phyloP scores from a whole-genome alignment of 1,140 invertebrate genomes.

The Drosophila ohnishii region DNA sequence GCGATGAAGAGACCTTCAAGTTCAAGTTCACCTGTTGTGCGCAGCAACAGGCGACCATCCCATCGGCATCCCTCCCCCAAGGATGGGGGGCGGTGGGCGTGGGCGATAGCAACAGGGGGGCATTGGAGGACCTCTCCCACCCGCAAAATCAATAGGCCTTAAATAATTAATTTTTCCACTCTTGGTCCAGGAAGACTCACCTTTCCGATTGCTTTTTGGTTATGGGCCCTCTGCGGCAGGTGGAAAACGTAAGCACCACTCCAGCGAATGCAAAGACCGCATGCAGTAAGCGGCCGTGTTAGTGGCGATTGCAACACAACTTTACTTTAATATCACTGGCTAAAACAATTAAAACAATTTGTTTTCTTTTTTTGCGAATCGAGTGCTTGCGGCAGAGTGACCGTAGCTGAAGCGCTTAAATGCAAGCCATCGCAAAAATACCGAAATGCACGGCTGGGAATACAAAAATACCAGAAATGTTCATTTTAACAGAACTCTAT shows the following conservation, averaged over 20 bases:
- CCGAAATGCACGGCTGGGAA: background rate
- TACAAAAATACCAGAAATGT: too few species aligned
- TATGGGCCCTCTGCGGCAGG: conserved; percentile 7
- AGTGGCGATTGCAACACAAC: background rate
- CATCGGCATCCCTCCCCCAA: background rate
- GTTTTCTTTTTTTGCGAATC: conserved; percentile 18
- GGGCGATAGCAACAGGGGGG: conserved; percentile 17
- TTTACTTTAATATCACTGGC: conserved; percentile 1
- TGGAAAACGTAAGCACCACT: background rate
- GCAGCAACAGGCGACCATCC: conserved; percentile 41
- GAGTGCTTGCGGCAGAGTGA: background rate
- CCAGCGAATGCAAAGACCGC: conserved; percentile 1
- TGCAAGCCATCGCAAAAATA: background rate
- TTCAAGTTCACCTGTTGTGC: conserved; percentile 70
- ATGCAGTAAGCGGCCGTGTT: conserved; percentile 8
- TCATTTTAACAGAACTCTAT: too few species aligned
- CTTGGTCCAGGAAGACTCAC: conserved; percentile 13
- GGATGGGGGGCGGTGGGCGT: background rate
- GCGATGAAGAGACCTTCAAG: background rate
- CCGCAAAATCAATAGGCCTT: conserved; percentile 28
- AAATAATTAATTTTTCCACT: conserved; percentile 21
- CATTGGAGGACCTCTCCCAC: background rate
- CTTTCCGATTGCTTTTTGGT: conserved; percentile 29
- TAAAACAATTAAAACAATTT: conserved; percentile 2
- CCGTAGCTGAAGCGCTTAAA: background rate